Conservation (phyloP, 2,888 invertebrate genomes). For the Acholoe squamosa region DNA sequence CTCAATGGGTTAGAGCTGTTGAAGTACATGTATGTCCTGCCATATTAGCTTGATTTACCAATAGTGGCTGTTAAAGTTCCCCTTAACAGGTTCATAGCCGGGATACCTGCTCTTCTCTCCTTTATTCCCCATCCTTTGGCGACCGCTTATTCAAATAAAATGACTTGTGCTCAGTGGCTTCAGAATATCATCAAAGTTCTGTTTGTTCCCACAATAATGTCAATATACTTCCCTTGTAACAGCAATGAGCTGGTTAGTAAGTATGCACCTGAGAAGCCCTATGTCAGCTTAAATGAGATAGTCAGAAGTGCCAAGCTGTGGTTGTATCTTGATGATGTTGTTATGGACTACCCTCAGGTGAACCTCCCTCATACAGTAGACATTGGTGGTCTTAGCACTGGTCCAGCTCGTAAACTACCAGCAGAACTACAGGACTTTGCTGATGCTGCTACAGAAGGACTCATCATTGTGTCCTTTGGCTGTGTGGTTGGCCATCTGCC, state of each 20-base stretch:
- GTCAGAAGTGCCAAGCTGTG: slow-evolving; percentile 4
- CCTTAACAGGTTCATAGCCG: neutral
- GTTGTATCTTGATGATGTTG: neutral
- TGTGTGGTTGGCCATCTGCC: neutral
- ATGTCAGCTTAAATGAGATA: neutral
- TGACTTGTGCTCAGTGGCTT: neutral
- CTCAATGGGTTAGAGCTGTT: neutral
- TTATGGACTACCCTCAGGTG: slow-evolving; percentile 14
- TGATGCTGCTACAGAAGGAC: neutral
- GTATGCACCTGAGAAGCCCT: slow-evolving; percentile 37
- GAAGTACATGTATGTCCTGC: neutral
- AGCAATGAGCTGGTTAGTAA: neutral
- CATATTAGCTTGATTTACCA: slow-evolving; percentile 17
- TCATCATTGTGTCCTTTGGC: slow-evolving; percentile 57
- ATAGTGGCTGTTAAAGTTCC: neutral
- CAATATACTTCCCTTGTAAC: neutral
- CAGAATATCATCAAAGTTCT: neutral
- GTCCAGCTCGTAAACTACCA: neutral
- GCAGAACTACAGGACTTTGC: neutral
- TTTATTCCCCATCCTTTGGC: neutral
- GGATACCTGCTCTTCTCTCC: slow-evolving; percentile 25
- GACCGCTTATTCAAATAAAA: neutral
- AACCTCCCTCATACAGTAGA: slow-evolving; percentile 1
- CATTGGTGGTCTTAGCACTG: slow-evolving; percentile 31
- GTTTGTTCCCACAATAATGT: neutral